phyloP scores from a whole-genome alignment of 2,888 invertebrate species.

The Meliscaeva auricollis region DNA sequence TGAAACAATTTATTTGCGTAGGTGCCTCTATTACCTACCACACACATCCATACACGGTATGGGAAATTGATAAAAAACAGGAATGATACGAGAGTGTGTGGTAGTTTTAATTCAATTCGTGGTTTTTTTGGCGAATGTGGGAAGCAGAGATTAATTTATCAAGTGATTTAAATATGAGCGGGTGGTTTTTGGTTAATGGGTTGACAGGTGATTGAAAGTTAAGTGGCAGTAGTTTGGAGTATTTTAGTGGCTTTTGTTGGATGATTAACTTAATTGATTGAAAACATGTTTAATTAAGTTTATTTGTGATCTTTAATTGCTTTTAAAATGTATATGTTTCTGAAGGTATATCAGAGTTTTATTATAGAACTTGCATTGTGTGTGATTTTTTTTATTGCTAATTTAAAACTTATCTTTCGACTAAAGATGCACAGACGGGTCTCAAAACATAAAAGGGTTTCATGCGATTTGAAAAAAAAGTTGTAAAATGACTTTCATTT shows the following conservation, averaged over 20 bases:
- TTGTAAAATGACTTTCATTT: no score
- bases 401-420: no score
- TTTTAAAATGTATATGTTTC: no score
- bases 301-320: no score
- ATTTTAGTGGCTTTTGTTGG: not conserved
- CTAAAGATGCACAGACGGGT: no score
- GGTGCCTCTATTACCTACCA: no score
- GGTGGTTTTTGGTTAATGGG: conserved; percentile 65
- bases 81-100: not conserved
- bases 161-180: conserved; percentile 35
- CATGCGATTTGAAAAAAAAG: no score
- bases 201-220: conserved; percentile 45
- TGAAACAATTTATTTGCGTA: conserved; percentile 11
- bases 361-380: no score
- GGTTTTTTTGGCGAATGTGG: conserved; percentile 43
- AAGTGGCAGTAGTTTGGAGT: conserved; percentile 19
- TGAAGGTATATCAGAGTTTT: no score
- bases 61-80: not conserved
- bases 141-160: conserved; percentile 49
- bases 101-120: conserved; percentile 36
- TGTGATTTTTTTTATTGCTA: not conserved
- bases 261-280: not conserved
- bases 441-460: no score
- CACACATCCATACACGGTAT: no score
- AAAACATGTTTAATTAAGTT: not conserved